Evolutionary conservation across 2,888 invertebrate species (phyloP).

Genomic region (Cartodere bifasciata): DNA sequence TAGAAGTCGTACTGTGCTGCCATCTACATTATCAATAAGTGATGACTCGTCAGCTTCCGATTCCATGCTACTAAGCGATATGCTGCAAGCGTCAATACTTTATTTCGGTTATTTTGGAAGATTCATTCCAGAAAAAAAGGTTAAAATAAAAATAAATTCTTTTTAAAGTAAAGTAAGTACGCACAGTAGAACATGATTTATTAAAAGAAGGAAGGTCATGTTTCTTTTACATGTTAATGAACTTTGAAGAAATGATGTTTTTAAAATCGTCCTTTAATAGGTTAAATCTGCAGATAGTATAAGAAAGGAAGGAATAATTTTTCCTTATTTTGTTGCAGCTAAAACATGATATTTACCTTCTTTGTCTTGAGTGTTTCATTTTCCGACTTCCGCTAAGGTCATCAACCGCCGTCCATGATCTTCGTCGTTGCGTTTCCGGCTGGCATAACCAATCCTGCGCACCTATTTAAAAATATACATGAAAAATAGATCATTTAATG

Average conservation of each 20-base stretch:
- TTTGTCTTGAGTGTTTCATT: slow-evolving; percentile 37
- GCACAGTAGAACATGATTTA: no score
- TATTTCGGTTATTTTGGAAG: not conserved
- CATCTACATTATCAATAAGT: slow-evolving; percentile 37
- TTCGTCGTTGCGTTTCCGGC: slow-evolving; percentile 44
- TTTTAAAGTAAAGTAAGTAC: no score
- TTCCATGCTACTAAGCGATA: slow-evolving; percentile 70
- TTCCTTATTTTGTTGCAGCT: no score
- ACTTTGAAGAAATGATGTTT: no score
- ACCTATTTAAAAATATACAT: slow-evolving; percentile 20
- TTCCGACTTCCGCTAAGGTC: slow-evolving; percentile 46
- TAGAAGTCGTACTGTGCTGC: slow-evolving; percentile 41
- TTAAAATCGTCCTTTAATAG: no score
- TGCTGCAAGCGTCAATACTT: slow-evolving; percentile 34
- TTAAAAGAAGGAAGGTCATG: no score
- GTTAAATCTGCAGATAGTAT: no score
- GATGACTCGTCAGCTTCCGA: slow-evolving; percentile 68
- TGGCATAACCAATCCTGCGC: slow-evolving; percentile 35
- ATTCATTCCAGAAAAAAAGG: not conserved
- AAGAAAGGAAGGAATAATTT: no score
- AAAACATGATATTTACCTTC: slow-evolving; percentile 36
- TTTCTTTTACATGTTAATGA: no score
- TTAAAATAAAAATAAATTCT: no score
- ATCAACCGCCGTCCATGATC: slow-evolving; percentile 83
- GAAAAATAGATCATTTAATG: not conserved